Evolutionary conservation across 2,797 vertebrate genomes (phyloP).

Genomic region (Forpus xanthops): DNA sequence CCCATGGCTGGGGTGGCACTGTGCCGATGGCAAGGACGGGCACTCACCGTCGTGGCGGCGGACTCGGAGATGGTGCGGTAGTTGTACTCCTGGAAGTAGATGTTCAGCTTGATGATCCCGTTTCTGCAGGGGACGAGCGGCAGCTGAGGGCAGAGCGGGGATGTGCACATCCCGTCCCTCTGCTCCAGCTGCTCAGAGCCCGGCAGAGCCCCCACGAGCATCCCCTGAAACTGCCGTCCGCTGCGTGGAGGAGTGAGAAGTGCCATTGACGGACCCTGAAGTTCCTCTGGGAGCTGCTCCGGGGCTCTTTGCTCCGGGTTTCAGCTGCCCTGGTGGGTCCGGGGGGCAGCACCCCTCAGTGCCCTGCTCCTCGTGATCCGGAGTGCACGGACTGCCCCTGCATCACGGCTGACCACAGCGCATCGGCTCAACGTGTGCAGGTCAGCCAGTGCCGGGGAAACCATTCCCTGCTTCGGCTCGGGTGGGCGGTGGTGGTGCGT

Average conservation of each 20-base stretch:
- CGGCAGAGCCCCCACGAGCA: accelerated
- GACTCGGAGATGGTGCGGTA: slow-evolving; percentile 78
- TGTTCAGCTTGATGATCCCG: slow-evolving; percentile 79
- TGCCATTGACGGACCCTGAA: not conserved
- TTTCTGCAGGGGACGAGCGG: slow-evolving; percentile 38
- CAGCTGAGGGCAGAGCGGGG: not conserved
- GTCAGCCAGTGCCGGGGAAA: not conserved
- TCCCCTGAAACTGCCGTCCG: not conserved
- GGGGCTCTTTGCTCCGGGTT: not conserved
- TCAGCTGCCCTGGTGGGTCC: too few relatives aligned
- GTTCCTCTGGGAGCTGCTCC: not conserved
- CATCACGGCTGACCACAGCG: accelerated
- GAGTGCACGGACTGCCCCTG: accelerated
- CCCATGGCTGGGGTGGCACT: not conserved
- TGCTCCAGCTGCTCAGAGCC: not conserved
- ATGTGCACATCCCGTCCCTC: accelerated
- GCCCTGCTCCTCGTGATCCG: accelerated
- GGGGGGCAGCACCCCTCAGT: accelerated
- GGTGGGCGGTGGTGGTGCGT: not conserved
- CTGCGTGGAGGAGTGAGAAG: not conserved
- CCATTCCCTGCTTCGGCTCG: not conserved
- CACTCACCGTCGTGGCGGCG: slow-evolving; percentile 75
- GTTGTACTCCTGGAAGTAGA: slow-evolving; percentile 86
- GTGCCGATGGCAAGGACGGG: not conserved
- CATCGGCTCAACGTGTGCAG: not conserved